A percentile compares a stretch with the other conserved stretches of the same genome.
Evolutionary conservation across 2,888 invertebrate genomes (phyloP).

Genomic region (Linnaemya vulpina): DNA sequence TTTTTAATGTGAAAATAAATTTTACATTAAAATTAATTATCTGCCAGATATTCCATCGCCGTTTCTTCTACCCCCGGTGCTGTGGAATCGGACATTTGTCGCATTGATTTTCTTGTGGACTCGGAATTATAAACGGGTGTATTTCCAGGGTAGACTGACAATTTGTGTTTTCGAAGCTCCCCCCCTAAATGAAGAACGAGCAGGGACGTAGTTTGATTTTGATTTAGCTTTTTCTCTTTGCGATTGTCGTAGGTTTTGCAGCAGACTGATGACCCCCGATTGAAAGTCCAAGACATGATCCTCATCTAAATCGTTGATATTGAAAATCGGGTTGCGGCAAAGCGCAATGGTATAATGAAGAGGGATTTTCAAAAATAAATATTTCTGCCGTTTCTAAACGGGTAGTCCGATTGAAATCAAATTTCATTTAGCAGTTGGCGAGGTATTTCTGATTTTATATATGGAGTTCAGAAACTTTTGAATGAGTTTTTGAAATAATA

Average conservation of each 20-base stretch:
- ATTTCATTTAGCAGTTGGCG: too few relatives aligned
- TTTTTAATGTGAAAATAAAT: too few relatives aligned
- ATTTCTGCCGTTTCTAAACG: too few relatives aligned
- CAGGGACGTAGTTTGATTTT: too few relatives aligned
- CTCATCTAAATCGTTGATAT: constrained; percentile 45
- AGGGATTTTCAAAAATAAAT: too few relatives aligned
- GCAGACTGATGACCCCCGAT: constrained; percentile 44
- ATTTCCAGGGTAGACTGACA: not conserved
- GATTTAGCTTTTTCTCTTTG: constrained; percentile 31
- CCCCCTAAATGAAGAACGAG: not conserved
- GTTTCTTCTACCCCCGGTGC: constrained; percentile 2
- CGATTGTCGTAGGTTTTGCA: constrained; percentile 52
- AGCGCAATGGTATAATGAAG: too few relatives aligned
- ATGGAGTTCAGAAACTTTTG: too few relatives aligned
- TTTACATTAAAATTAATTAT: constrained; percentile 28
- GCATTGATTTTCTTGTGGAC: not conserved
- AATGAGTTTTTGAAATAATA: too few relatives aligned
- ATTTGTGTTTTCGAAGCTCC: constrained; percentile 11
- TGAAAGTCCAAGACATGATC: constrained; percentile 62
- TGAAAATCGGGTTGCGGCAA: too few relatives aligned
- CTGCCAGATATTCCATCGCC: constrained; percentile 22
- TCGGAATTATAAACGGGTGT: not conserved
- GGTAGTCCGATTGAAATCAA: too few relatives aligned
- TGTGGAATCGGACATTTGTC: constrained; percentile 29
- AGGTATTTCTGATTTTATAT: too few relatives aligned